Conservation (phyloP, 2,113 vertebrate species). For the Erythrocebus patas region DNA sequence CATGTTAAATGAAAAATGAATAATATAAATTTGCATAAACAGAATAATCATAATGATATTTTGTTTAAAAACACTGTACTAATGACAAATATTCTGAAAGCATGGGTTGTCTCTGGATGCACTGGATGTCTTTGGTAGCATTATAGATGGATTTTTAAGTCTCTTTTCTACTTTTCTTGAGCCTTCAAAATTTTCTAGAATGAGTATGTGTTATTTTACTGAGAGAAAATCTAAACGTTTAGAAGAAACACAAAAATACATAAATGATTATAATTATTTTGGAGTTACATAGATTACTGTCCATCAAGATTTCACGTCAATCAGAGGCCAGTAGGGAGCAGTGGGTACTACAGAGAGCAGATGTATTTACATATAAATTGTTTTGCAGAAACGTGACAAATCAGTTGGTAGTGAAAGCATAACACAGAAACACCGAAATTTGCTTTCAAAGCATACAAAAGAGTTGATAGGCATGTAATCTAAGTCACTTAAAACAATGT, state of each 20-base stretch:
- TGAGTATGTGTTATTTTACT: background rate
- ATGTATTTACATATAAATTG: constrained; percentile 72
- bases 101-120: background rate
- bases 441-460: constrained; percentile 20
- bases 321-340: constrained; percentile 16
- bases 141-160: background rate
- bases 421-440: constrained; percentile 34
- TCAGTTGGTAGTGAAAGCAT: background rate
- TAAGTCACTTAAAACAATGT: constrained; percentile 50
- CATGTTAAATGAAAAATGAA: background rate
- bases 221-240: background rate
- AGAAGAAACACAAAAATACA: constrained; percentile 21
- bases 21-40: background rate
- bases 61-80: background rate
- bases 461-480: constrained; percentile 24
- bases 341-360: background rate
- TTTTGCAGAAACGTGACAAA: constrained; percentile 55
- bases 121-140: background rate
- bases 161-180: constrained; percentile 22
- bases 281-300: background rate
- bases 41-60: constrained; percentile 1
- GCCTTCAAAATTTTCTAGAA: constrained; percentile 27
- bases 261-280: background rate
- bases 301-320: constrained; percentile 45
- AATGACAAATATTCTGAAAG: background rate